A percentile compares a stretch with the other conserved stretches of the same genome.
Evolutionary conservation across 2,888 invertebrate genomes (phyloP).

Genomic region (Sicus ferrugineus): DNA sequence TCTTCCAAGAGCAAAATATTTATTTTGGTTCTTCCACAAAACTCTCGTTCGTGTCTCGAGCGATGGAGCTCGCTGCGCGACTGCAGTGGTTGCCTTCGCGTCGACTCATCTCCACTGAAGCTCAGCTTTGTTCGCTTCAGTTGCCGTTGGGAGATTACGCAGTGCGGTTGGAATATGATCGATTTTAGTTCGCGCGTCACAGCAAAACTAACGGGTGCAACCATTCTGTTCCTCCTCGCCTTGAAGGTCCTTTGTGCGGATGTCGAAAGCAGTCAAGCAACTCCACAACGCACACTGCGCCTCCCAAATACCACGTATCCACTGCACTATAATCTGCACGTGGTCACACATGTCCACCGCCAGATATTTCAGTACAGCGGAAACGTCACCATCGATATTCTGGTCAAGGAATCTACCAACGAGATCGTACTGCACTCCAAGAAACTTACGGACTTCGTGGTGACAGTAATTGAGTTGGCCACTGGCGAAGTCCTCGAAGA

Average conservation of each 20-base stretch:
- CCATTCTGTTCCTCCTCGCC: not conserved
- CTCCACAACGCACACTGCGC: conserved; percentile 56
- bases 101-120: not conserved
- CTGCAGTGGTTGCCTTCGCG: not conserved
- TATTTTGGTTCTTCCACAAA: too few relatives aligned
- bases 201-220: not conserved
- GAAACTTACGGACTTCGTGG: conserved; percentile 48
- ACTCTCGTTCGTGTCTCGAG: too few relatives aligned
- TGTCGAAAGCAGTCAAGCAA: not conserved
- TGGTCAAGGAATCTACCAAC: conserved; percentile 50
- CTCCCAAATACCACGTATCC: conserved; percentile 69
- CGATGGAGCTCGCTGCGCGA: not conserved
- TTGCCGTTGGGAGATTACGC: conserved; percentile 47
- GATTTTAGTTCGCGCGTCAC: not conserved
- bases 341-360: conserved; percentile 54
- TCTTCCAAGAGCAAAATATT: too few relatives aligned
- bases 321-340: conserved; percentile 65
- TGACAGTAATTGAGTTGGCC: conserved; percentile 50
- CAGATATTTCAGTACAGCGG: conserved; percentile 51
- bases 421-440: conserved; percentile 60
- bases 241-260: not conserved
- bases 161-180: conserved; percentile 38
- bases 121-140: conserved; percentile 40
- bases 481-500: conserved; percentile 46
- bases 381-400: conserved; percentile 57